Percentiles rank a stretch among this genome's conserved stretches.
These are phyloP conservation scores for Agriotes lineatus DNA, from an alignment of 2,888 invertebrate genomes.

Conservation along the genomic window DNA sequence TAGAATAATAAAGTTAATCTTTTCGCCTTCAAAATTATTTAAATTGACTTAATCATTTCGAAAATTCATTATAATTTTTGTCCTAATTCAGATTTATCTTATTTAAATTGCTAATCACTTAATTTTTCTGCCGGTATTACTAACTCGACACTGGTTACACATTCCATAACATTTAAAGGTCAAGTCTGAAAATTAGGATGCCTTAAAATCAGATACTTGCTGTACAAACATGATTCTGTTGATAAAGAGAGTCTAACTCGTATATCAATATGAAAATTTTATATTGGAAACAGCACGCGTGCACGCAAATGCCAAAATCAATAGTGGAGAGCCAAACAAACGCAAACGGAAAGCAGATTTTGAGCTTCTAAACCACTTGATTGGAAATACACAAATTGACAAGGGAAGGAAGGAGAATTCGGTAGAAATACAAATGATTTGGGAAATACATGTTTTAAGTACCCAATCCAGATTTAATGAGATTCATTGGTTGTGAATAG, in stretches of 20 bases:
- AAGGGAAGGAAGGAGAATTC: too few relatives aligned
- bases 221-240: not conserved
- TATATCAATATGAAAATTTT: conserved; percentile 25
- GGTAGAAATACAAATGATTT: too few relatives aligned
- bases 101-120: conserved; percentile 30
- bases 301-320: conserved; percentile 19
- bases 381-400: not conserved
- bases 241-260: conserved; percentile 15
- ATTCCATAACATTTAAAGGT: not conserved
- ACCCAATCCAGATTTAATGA: too few relatives aligned
- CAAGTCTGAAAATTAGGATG: too few relatives aligned
- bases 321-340: conserved; percentile 3
- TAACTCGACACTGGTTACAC: not conserved
- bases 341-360: not conserved
- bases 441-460: too few relatives aligned
- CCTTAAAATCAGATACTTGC: too few relatives aligned
- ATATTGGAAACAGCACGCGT: not conserved
- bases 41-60: conserved; percentile 38
- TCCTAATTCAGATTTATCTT: conserved; percentile 30
- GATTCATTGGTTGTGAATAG: too few relatives aligned
- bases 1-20: conserved; percentile 44
- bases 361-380: not conserved
- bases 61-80: conserved; percentile 37
- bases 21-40: conserved; percentile 37
- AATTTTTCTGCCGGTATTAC: not conserved